These are phyloP conservation scores for Ctenosaura bakeri DNA, from an alignment of 2,797 vertebrate species.

Conservation along the genomic window DNA sequence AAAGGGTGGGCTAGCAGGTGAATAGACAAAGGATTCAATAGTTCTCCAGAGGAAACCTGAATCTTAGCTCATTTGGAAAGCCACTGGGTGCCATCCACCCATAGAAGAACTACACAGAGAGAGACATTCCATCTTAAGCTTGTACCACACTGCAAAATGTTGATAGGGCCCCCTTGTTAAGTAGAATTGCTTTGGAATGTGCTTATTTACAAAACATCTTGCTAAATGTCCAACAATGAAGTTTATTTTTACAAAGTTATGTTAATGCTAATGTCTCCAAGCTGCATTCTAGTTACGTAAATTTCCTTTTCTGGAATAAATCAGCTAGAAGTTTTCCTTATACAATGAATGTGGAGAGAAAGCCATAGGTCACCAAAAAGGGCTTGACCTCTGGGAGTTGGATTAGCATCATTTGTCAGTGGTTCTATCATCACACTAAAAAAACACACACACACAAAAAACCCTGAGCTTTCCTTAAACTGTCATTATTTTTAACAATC, in stretches of 20 bases:
- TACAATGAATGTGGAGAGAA: conserved; percentile 26
- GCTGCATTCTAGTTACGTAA: conserved; percentile 26
- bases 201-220: conserved; percentile 8
- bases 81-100: background rate
- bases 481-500: background rate
- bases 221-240: conserved; percentile 32
- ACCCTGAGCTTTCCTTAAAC: conserved; percentile 39
- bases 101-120: background rate
- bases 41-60: background rate
- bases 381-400: conserved; percentile 5
- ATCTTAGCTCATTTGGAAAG: background rate
- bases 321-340: background rate
- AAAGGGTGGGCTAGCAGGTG: background rate
- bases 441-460: background rate
- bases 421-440: conserved; percentile 20
- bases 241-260: background rate
- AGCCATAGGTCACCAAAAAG: conserved; percentile 34
- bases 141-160: background rate
- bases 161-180: conserved; percentile 31
- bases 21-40: background rate
- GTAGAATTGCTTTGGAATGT: conserved; percentile 55
- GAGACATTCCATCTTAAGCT: background rate
- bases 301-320: conserved; percentile 14
- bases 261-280: conserved; percentile 37
- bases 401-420: conserved; percentile 40